Conservation (phyloP, 2,113 vertebrate species). For the Thymallus thymallus region DNA sequence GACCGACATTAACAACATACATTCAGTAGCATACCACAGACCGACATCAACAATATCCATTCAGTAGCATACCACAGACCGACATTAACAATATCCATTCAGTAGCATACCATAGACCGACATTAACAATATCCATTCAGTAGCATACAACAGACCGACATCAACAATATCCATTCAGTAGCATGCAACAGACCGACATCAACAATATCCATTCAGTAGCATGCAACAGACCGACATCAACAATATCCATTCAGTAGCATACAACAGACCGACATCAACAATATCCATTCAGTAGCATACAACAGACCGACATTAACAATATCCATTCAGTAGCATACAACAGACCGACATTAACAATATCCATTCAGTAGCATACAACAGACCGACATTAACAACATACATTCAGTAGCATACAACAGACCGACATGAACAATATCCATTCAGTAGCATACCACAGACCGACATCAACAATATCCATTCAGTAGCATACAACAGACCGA, state of each 20-base stretch:
- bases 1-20: constrained; percentile 20
- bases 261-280: constrained; percentile 24
- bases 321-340: constrained; percentile 12
- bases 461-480: constrained; percentile 15
- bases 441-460: constrained; percentile 18
- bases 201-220: constrained; percentile 15
- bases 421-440: constrained; percentile 14
- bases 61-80: constrained; percentile 18
- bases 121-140: constrained; percentile 17
- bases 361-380: constrained; percentile 9
- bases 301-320: constrained; percentile 25
- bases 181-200: constrained; percentile 15
- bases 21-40: constrained; percentile 20
- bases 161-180: constrained; percentile 19
- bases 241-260: constrained; percentile 13
- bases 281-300: constrained; percentile 11
- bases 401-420: constrained; percentile 19
- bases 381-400: constrained; percentile 20
- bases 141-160: constrained; percentile 18
- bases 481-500: constrained; percentile 19
- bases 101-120: constrained; percentile 19
- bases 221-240: constrained; percentile 17
- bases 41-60: constrained; percentile 14
- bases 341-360: constrained; percentile 26
- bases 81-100: constrained; percentile 15